These are phyloP conservation scores for Strigamia maritima DNA, from an alignment of 2,888 invertebrate species.

Conservation along the genomic window DNA sequence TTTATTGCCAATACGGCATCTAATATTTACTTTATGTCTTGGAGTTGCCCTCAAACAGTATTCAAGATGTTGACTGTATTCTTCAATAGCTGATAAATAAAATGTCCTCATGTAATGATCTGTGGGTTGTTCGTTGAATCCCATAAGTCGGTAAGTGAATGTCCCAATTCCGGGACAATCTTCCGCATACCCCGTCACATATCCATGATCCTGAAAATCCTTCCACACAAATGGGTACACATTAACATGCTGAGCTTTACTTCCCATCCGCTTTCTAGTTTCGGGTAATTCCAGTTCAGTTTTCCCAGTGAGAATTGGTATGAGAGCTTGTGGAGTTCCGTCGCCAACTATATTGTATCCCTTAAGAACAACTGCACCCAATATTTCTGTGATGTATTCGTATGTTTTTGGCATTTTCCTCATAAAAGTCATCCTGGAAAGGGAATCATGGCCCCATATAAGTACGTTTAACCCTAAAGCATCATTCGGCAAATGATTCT, in stretches of 20 bases:
- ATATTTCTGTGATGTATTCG: constrained; percentile 62
- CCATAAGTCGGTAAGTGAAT: constrained; percentile 84
- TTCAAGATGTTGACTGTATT: constrained; percentile 59
- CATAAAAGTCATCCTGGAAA: constrained; percentile 77
- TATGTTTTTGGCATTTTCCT: constrained; percentile 74
- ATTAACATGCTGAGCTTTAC: constrained; percentile 65
- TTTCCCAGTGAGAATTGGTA: constrained; percentile 78
- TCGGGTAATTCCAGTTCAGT: constrained; percentile 82
- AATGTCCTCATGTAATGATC: constrained; percentile 86
- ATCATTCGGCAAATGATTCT: constrained; percentile 56
- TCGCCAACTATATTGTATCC: constrained; percentile 60
- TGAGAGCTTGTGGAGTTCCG: constrained; percentile 62
- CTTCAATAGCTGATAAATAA: constrained; percentile 64
- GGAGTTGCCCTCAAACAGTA: constrained; percentile 71
- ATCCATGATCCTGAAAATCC: constrained; percentile 58
- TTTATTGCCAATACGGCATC: background rate
- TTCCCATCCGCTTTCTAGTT: constrained; percentile 65
- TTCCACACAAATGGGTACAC: constrained; percentile 84
- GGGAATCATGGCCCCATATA: constrained; percentile 84
- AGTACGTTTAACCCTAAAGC: constrained; percentile 66
- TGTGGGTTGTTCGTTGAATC: constrained; percentile 77
- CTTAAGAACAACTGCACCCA: constrained; percentile 65
- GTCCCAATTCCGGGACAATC: constrained; percentile 80
- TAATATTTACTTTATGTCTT: constrained; percentile 63
- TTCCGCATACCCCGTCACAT: constrained; percentile 75